Base-by-base conservation (phyloP, 2,113 vertebrate species). In the Gavialis gangeticus region DNA sequence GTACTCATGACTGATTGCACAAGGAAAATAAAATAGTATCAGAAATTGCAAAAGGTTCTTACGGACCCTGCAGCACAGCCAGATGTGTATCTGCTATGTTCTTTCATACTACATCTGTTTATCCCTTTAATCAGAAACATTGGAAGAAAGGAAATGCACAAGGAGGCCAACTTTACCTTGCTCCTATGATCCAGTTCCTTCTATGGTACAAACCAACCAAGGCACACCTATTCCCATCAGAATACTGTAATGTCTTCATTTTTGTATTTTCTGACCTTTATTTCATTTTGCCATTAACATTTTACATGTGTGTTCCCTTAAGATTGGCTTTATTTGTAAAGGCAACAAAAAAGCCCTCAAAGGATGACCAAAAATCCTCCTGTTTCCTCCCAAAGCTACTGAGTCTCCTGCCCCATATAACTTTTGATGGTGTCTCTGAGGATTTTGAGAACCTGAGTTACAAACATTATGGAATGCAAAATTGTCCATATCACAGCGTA, bases 1-100 rank as follows among this genome's bases (percentile, higher is more conserved):
- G 79, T 27, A 19, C 57, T 46, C 46, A 46, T 46, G 46, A 46
- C 46, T 46, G 3, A 5, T 18, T 75, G 79, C 75, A 82, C 6
- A 11, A n/a, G 15, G 2, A 16, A 15, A 71, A 37, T 22, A 13
- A 7, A 67, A 71, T 10, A 90, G 34, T 1, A 8, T 55, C 93
- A 96, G 85, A 64, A 96, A 91, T 94, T 89, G 30, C 69, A 89
- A 84, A 92, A 91, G 83, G 69, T 79, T 96, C 75, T 21, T 56
- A 69, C 79, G 54, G 81, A 37, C 83, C 56, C 30, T 12, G 21
- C 63, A 89, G 63, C 82, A 81, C 34, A 80, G 82, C 73, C 75
- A 82, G 86, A n/a, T 0, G 30, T 64, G 34, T 15, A 21, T n/a
- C 28, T 4, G 62, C 27, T 3, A 11, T 2, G 18, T 17, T 69